Conservation (phyloP, 2,888 invertebrate genomes). For the Himalopsyche tibetana region DNA sequence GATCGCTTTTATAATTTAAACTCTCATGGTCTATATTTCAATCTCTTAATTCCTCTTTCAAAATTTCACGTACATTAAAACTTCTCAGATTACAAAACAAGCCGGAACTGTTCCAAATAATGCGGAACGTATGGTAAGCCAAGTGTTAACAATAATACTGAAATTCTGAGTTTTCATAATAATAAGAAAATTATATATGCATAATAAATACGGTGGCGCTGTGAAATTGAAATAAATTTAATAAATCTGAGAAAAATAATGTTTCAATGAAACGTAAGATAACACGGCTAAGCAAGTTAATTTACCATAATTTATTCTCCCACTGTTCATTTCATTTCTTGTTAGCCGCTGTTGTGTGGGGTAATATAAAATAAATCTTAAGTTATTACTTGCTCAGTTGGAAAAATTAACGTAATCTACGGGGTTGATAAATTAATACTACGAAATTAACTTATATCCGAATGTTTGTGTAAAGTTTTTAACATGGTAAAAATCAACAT, state of each 20-base stretch:
- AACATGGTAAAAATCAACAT: too few species aligned
- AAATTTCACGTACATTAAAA: too few species aligned
- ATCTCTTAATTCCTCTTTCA: too few species aligned
- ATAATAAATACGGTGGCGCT: background rate
- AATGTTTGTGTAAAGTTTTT: too few species aligned
- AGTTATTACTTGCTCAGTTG: background rate
- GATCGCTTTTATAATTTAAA: too few species aligned
- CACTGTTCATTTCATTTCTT: background rate
- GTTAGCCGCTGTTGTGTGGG: background rate
- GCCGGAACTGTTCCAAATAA: too few species aligned
- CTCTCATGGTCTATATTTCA: too few species aligned
- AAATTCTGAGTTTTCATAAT: background rate
- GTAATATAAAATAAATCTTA: background rate
- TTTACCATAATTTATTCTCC: conserved; percentile 16
- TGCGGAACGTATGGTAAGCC: too few species aligned
- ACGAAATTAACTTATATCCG: too few species aligned
- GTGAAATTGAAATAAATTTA: conserved; percentile 19
- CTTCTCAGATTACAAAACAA: too few species aligned
- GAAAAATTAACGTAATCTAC: background rate
- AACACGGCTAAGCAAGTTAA: background rate
- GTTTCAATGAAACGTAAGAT: conserved; percentile 3
- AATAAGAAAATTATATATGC: conserved; percentile 24
- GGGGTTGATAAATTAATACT: background rate
- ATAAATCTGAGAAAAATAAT: conserved; percentile 8
- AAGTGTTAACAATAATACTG: background rate